A percentile compares a stretch with the other conserved stretches of the same genome.
Evolutionary conservation across 1,140 invertebrate genomes (phyloP).

Genomic region (Diachasmimorpha longicaudata): DNA sequence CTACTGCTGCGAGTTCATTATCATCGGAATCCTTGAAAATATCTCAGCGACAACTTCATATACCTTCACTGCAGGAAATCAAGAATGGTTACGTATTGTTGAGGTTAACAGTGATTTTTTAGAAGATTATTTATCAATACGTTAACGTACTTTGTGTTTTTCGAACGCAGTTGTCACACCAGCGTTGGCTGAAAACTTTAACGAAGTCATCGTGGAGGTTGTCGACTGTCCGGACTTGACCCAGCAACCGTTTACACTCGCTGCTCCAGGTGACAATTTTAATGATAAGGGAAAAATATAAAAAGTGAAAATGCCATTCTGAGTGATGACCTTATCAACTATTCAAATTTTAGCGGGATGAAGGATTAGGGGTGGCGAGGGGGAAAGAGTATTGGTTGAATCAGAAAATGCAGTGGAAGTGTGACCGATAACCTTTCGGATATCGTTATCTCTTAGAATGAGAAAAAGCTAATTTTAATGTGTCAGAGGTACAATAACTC

Average conservation of each 20-base stretch:
- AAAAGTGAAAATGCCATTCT: not conserved
- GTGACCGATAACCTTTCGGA: not conserved
- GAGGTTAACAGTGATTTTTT: constrained; percentile 31
- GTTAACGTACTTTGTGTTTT: not conserved
- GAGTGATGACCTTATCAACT: not conserved
- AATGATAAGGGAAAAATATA: constrained; percentile 9
- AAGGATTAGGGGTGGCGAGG: not conserved
- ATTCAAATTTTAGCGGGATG: not conserved
- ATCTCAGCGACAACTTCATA: constrained; percentile 60
- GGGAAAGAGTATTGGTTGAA: not conserved
- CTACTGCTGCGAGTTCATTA: not conserved
- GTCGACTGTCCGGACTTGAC: constrained; percentile 86
- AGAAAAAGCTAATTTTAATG: not conserved
- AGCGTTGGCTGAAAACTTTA: constrained; percentile 76
- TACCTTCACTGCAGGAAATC: constrained; percentile 66
- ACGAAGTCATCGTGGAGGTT: constrained; percentile 72
- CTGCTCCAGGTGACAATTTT: constrained; percentile 70
- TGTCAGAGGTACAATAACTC: not conserved
- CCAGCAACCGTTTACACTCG: constrained; percentile 76
- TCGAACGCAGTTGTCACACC: constrained; percentile 72
- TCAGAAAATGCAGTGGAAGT: not conserved
- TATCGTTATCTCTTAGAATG: not conserved
- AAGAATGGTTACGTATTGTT: constrained; percentile 58
- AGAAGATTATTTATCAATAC: constrained; percentile 21
- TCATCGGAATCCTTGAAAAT: constrained; percentile 47